Evolutionary conservation across 2,888 invertebrate species (phyloP), one percentile per base, ranked within the genome.

Genomic region (Trissonchulus latispiculum): DNA sequence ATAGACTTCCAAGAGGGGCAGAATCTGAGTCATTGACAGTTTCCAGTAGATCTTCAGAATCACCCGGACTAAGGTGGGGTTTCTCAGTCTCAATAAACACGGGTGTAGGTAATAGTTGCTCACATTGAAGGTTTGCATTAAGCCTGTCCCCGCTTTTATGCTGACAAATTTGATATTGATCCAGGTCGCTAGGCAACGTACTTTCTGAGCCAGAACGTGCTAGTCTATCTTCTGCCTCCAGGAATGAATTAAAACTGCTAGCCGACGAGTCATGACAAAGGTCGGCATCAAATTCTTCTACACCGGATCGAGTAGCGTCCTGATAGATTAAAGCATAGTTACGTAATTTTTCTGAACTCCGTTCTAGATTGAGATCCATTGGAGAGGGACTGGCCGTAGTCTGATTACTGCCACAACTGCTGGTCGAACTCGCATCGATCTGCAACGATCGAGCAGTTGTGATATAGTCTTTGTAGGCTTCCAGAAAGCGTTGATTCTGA

Each of bases 301-400:
- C 23, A 1, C 62, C 72, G 23, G 74, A 74, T 29, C 31, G 23
- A 2, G 73, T 71, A 1, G 77, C 76, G 70, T 77, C 77, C 8
- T 37, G 67, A 71, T 77, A 77, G 15, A 73, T 68, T 61, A 66
- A 48, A 0, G 76, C 76, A 68, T 77, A 77, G 18, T 73, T 48
- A 3, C 69, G 73, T 35, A 76, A 71, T 15, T 75, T 75, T 32
- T 32, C n/a, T 1, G 32, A 23, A 1, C 70, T 37, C n/a, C 29
- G 69, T 68, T 68, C 69, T n/a, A 68, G 69, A 33, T 68, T 68
- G 31, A 68, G 36, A 68, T 68, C 69, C 69, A 68, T 68, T 8
- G 48, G 48, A 64, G 31, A 31, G 28, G 15, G 8, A 29, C 15
- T 33, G 33, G 64, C 69, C 18, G 29, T 35, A 64, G 32, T 64